Evolutionary conservation across 92 coral and sea anemone species (phyloP).

Genomic region (Metridium senile): DNA sequence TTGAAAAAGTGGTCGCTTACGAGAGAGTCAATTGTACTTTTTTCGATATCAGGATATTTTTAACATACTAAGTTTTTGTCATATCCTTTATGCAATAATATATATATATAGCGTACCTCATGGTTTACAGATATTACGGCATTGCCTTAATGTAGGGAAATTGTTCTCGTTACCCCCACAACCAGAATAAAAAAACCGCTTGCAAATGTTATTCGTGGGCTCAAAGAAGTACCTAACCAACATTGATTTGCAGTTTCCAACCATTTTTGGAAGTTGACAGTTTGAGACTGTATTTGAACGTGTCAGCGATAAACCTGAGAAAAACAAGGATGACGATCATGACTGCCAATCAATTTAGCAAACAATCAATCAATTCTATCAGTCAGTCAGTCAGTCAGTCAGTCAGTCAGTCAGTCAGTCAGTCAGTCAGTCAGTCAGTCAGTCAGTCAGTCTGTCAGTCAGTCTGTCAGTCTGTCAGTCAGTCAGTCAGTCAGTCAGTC

Average conservation of each 20-base stretch:
- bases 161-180: conserved; percentile 38
- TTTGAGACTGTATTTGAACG: neutral
- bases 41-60: no score
- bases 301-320: neutral
- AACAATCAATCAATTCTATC: no score
- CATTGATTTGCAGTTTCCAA: conserved; percentile 15
- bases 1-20: no score
- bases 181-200: conserved; percentile 27
- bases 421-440: no score
- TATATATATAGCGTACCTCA: no score
- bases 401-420: no score
- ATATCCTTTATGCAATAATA: no score
- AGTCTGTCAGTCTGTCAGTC: neutral
- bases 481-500: no score
- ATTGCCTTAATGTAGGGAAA: conserved; percentile 13
- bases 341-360: neutral
- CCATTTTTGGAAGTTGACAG: conserved; percentile 23
- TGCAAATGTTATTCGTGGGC: conserved; percentile 6
- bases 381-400: no score
- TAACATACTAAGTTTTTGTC: no score
- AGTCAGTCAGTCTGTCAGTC: neutral
- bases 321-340: neutral
- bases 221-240: conserved; percentile 20
- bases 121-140: conserved; percentile 15
- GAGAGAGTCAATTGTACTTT: no score